These are phyloP conservation scores for Steromphala cineraria DNA, from an alignment of 2,888 invertebrate species.

Conservation along the genomic window DNA sequence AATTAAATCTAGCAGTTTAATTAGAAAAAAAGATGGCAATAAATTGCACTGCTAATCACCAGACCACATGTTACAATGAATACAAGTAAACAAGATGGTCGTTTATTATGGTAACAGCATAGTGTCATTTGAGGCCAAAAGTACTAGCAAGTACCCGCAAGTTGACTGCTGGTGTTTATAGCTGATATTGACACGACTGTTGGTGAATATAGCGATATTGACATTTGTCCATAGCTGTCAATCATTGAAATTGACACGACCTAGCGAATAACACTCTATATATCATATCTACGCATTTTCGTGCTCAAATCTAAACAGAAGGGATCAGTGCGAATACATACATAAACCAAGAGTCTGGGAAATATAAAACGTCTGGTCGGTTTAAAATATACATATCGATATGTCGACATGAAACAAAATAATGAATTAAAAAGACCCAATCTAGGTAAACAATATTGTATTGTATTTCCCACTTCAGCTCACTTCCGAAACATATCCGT, in stretches of 20 bases:
- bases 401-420: too few relatives aligned
- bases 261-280: neutral
- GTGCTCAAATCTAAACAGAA: neutral
- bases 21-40: neutral
- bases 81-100: neutral
- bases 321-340: too few relatives aligned
- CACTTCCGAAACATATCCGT: too few relatives aligned
- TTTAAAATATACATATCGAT: too few relatives aligned
- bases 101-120: neutral
- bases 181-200: neutral
- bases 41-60: too few relatives aligned
- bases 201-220: neutral
- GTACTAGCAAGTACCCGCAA: neutral
- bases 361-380: too few relatives aligned
- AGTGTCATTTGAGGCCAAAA: neutral
- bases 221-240: neutral
- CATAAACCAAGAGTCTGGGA: too few relatives aligned
- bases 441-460: too few relatives aligned
- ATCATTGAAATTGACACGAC: slow-evolving; percentile 11
- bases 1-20: neutral
- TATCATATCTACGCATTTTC: neutral
- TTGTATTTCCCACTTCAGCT: too few relatives aligned
- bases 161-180: neutral
- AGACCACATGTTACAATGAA: too few relatives aligned
- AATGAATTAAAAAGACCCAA: too few relatives aligned